A percentile compares a stretch with the other conserved stretches of the same genome.
Evolutionary conservation across 2,797 vertebrate genomes (phyloP).

Genomic region (Artibeus jamaicensis): DNA sequence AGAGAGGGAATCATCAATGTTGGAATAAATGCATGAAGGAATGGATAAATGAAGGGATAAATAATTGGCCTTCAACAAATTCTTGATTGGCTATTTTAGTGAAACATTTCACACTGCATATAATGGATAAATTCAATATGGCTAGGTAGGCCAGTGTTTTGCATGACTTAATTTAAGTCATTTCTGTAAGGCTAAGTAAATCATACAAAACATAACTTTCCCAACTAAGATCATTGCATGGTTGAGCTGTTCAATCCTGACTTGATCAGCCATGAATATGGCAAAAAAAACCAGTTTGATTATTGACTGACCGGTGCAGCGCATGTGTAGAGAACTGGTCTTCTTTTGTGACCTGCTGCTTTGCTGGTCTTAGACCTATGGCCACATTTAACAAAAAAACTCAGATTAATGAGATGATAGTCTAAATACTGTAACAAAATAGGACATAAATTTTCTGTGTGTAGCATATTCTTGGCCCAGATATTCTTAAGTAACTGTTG

Average conservation of each 20-base stretch:
- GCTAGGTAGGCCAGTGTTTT: background rate
- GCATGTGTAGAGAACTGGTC: background rate
- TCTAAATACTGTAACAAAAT: slow-evolving; percentile 53
- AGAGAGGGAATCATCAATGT: background rate
- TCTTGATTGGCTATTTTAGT: background rate
- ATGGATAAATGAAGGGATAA: background rate
- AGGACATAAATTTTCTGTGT: slow-evolving; percentile 54
- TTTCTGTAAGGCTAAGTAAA: slow-evolving; percentile 46
- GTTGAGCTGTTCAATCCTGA: background rate
- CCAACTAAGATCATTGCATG: background rate
- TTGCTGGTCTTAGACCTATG: slow-evolving; percentile 19
- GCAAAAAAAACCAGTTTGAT: background rate
- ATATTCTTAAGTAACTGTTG: slow-evolving; percentile 39
- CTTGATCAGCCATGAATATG: background rate
- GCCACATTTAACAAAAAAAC: slow-evolving; percentile 50
- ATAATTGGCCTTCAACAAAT: background rate
- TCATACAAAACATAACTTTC: background rate
- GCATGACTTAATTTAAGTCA: background rate
- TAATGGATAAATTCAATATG: background rate
- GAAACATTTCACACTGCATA: background rate
- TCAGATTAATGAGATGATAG: slow-evolving; percentile 62
- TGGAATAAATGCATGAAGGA: background rate
- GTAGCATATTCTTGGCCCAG: slow-evolving; percentile 62
- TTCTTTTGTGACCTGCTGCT: background rate
- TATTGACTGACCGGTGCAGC: background rate